Conservation (phyloP, 2,797 vertebrate species). For the Scyliorhinus canicula region DNA sequence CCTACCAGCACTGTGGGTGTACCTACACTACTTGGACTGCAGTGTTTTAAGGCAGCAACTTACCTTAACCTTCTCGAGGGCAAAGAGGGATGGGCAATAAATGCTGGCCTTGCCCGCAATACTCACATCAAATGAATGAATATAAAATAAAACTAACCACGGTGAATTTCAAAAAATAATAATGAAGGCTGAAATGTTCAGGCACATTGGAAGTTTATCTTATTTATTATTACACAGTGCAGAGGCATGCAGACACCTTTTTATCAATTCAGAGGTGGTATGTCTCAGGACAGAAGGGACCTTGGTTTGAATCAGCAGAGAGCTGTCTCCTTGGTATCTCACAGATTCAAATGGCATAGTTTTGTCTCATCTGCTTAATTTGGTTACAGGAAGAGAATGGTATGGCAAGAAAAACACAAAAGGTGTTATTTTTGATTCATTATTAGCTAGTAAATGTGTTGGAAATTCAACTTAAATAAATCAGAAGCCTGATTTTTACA, state of each 20-base stretch:
- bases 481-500: neutral
- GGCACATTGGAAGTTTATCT: neutral
- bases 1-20: no score
- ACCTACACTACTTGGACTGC: no score
- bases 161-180: no score
- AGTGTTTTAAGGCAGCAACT: no score
- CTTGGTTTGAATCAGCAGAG: neutral
- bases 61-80: no score
- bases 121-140: no score
- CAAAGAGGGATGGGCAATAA: no score
- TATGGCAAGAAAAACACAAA: neutral
- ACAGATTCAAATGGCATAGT: neutral
- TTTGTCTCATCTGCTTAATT: neutral
- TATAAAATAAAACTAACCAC: no score
- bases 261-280: neutral
- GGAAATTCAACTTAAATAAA: neutral
- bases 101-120: no score
- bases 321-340: neutral
- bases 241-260: neutral
- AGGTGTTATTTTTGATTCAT: neutral
- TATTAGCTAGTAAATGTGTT: neutral
- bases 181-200: neutral
- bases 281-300: neutral
- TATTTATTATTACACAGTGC: neutral
- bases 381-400: neutral